Base-by-base conservation (phyloP, 2,888 invertebrate species). In the Lasioglossum lativentre region DNA sequence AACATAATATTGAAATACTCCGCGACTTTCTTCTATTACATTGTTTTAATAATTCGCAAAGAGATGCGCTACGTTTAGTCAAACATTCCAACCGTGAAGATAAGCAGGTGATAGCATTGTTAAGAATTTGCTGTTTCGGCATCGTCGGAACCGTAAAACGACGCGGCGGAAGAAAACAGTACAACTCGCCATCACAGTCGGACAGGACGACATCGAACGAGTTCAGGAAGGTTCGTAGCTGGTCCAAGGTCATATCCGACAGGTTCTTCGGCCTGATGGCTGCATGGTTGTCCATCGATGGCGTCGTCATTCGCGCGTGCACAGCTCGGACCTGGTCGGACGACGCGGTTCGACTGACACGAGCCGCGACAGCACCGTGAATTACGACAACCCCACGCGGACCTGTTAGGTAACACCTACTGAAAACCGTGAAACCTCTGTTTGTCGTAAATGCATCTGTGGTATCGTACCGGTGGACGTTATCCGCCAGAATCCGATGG, bases 161-260 rank as follows among this genome's bases (percentile, higher is more conserved):
- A 23, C 19, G 23, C 47, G 23, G 23, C 19, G 8, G 19, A 8
- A 23, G 52, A 10, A 52, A 23, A 52, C 23, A 23, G 8, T 52
- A 8, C 52, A 52, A 92, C 94, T 93, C 92, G 96, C 96, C 96
- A 90, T 96, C 96, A 91, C 96, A 96, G 90, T 96, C 96, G 47
- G 96, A 95, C 38, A 96, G 91, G 59, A 96, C 95, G 34, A 95
- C 95, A 88, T 96, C 96, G 83, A 96, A 95, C 6, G 95, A 95
- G 56, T 95, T 90, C 19, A 96, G 63, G 84, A 95, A 95, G 0
- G 84, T 63, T 38, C 85, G 85, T 6, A 93, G 75, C 63, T 94
- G 92, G 52, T 94, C 85, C 1, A 76, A 30, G 1, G 87, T 85
- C 2, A 91, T 86, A 0, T 88, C 52, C 4, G 81, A 70, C 12